Conservation (phyloP, 2,113 vertebrate genomes). For the Istiophorus platypterus region DNA sequence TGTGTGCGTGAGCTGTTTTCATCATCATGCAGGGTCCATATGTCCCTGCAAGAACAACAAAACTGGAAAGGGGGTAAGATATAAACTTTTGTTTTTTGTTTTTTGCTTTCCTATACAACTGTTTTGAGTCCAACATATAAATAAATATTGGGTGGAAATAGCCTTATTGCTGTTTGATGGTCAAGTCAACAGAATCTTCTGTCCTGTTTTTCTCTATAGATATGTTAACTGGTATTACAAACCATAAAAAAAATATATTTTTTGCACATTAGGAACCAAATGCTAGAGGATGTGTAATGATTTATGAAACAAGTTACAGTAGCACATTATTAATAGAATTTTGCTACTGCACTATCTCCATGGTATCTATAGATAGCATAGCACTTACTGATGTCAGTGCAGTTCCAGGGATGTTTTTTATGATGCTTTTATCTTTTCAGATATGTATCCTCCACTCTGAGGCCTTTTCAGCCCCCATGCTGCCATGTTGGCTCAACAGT, state of each 20-base stretch:
- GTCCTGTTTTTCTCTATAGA: constrained; percentile 16
- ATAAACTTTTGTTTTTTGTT: constrained; percentile 1
- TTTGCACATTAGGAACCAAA: not conserved
- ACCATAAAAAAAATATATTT: not conserved
- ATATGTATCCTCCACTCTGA: not conserved
- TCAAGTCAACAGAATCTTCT: not conserved
- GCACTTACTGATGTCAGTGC: not conserved
- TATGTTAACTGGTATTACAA: not conserved
- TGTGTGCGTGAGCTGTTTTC: constrained; percentile 14
- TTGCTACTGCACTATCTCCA: not conserved
- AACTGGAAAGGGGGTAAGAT: not conserved
- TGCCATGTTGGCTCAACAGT: constrained; percentile 16
- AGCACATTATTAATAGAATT: not conserved
- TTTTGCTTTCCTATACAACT: constrained; percentile 29
- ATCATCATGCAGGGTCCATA: constrained; percentile 40
- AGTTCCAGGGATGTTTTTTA: not conserved
- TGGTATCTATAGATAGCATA: not conserved
- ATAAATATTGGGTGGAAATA: constrained; percentile 24
- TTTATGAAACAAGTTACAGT: constrained; percentile 12
- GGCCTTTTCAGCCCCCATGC: not conserved
- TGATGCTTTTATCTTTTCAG: constrained; percentile 3
- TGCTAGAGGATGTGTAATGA: not conserved
- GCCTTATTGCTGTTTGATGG: constrained; percentile 33
- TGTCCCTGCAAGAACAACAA: constrained; percentile 15
- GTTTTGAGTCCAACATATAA: constrained; percentile 26